Evolutionary conservation across 2,113 vertebrate genomes (phyloP).

Genomic region (Tylochromis polylepis): DNA sequence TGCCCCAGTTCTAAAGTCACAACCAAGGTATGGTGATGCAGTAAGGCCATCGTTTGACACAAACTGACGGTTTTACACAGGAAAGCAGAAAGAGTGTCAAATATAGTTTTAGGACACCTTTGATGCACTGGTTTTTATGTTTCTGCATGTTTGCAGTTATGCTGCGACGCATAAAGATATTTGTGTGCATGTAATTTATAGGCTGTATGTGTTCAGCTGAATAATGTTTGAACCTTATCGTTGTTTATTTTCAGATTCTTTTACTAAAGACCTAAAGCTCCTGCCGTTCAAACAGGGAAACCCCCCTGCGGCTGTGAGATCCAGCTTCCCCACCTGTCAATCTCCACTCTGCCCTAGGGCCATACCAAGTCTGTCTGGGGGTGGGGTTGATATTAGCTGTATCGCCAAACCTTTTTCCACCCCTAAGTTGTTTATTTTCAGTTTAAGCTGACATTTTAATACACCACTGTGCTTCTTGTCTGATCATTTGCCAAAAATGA

Average conservation of each 20-base stretch:
- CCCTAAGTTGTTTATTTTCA: conserved; percentile 74
- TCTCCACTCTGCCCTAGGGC: conserved; percentile 64
- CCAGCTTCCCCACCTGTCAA: conserved; percentile 68
- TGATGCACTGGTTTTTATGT: neutral
- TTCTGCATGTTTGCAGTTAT: neutral
- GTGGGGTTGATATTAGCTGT: conserved; percentile 63
- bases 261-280: conserved; percentile 62
- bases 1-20: neutral
- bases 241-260: conserved; percentile 69
- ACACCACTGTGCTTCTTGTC: conserved; percentile 44
- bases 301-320: conserved; percentile 61
- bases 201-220: neutral
- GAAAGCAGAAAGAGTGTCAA: neutral
- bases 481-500: conserved; percentile 61
- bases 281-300: conserved; percentile 48
- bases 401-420: conserved; percentile 60
- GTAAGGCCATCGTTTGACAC: neutral
- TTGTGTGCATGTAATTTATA: neutral
- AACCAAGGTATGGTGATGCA: neutral
- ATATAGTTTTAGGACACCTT: neutral
- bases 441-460: conserved; percentile 77
- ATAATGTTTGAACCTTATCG: conserved; percentile 54
- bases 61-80: neutral
- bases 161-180: neutral
- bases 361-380: conserved; percentile 64